Evolutionary conservation across 2,888 invertebrate genomes (phyloP).

Genomic region (Timema cristinae): DNA sequence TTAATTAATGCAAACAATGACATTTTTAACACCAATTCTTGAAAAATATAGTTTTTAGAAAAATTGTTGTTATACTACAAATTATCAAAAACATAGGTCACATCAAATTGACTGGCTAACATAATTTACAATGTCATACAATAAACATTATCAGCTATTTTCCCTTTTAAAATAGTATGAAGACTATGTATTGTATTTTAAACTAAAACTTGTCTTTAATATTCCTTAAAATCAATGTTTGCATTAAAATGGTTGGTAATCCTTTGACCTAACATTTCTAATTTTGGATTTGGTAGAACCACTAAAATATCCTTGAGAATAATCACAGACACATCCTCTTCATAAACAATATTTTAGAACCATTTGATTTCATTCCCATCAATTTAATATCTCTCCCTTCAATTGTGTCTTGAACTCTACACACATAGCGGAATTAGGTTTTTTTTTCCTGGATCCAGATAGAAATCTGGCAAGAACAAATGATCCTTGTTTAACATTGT

Average conservation of each 20-base stretch:
- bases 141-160: too few relatives aligned
- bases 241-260: not conserved
- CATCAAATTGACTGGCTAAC: too few relatives aligned
- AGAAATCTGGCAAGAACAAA: not conserved
- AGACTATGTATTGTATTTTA: too few relatives aligned
- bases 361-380: not conserved
- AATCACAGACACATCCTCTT: not conserved
- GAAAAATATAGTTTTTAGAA: too few relatives aligned
- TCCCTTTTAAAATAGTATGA: too few relatives aligned
- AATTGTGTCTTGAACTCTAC: not conserved
- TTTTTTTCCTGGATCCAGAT: not conserved
- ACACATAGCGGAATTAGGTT: not conserved
- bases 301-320: not conserved
- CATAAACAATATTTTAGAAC: not conserved
- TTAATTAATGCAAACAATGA: too few relatives aligned
- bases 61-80: too few relatives aligned
- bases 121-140: too few relatives aligned
- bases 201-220: too few relatives aligned
- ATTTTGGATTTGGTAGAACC: conserved; percentile 9
- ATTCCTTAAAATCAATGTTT: not conserved
- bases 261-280: not conserved
- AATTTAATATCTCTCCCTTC: not conserved
- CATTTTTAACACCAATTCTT: too few relatives aligned
- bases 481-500: conserved; percentile 6
- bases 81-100: too few relatives aligned